These are phyloP conservation scores for Ceratina calcarata DNA, from an alignment of 1,140 invertebrate species.

Conservation along the genomic window DNA sequence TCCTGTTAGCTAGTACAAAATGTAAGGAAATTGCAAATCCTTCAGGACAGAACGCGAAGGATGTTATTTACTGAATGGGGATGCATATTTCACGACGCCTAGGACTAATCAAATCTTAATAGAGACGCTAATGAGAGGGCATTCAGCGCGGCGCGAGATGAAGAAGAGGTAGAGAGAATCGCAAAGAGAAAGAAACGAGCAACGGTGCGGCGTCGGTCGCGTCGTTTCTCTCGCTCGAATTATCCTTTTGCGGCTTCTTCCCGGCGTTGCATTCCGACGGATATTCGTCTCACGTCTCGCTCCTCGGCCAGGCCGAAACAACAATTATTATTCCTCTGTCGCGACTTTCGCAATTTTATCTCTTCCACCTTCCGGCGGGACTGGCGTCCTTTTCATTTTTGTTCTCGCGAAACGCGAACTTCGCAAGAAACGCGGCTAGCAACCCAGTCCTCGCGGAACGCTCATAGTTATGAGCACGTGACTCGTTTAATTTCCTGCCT, in stretches of 20 bases:
- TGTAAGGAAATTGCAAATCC: neutral
- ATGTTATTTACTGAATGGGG: slow-evolving; percentile 72
- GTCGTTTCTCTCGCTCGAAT: slow-evolving; percentile 62
- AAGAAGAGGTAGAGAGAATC: slow-evolving; percentile 23
- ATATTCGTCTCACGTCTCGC: slow-evolving; percentile 73
- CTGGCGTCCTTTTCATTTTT: neutral
- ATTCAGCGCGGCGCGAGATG: slow-evolving; percentile 63
- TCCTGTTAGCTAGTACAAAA: no score
- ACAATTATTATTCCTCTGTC: slow-evolving; percentile 72
- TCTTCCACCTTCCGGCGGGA: neutral
- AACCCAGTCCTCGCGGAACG: slow-evolving; percentile 54
- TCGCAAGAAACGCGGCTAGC: neutral
- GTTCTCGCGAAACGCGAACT: neutral
- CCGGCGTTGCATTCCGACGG: slow-evolving; percentile 62
- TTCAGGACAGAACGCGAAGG: slow-evolving; percentile 30
- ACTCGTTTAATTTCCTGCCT: slow-evolving; percentile 76
- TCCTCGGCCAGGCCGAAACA: slow-evolving; percentile 47
- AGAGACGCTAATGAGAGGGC: slow-evolving; percentile 77
- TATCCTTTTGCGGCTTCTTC: slow-evolving; percentile 72
- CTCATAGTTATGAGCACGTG: slow-evolving; percentile 76
- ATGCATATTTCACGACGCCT: slow-evolving; percentile 68
- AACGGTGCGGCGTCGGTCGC: neutral
- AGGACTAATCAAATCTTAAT: slow-evolving; percentile 78
- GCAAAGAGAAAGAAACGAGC: slow-evolving; percentile 37
- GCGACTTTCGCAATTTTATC: slow-evolving; percentile 66